Conservation (phyloP, 1,140 invertebrate species). For the Nixonia krombeini region DNA sequence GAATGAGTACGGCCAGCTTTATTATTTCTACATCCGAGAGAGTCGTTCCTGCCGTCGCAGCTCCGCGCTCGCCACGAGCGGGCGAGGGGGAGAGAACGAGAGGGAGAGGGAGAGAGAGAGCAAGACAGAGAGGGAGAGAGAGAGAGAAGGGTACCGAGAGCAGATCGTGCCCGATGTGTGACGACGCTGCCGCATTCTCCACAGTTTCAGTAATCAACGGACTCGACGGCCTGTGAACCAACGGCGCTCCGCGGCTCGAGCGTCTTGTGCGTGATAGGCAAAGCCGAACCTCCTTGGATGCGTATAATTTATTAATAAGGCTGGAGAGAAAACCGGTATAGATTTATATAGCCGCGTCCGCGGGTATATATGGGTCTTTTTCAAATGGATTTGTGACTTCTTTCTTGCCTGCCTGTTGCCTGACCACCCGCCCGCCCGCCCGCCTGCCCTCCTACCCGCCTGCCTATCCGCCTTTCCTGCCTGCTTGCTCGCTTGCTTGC, state of each 20-base stretch:
- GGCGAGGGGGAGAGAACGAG: too few relatives aligned
- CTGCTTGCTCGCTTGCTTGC: too few relatives aligned
- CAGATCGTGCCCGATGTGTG: slow-evolving; percentile 27
- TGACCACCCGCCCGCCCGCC: slow-evolving; percentile 8
- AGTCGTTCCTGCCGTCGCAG: slow-evolving; percentile 1
- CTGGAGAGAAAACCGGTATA: slow-evolving; percentile 64
- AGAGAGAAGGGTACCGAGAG: not conserved
- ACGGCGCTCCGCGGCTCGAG: slow-evolving; percentile 8
- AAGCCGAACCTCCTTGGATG: slow-evolving; percentile 57
- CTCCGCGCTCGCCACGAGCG: slow-evolving; percentile 12
- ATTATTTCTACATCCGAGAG: slow-evolving; percentile 18
- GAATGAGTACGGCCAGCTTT: slow-evolving; percentile 14
- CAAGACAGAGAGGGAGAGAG: too few relatives aligned
- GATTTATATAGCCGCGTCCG: slow-evolving; percentile 58
- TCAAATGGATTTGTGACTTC: slow-evolving; percentile 27
- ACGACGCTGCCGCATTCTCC: slow-evolving; percentile 48
- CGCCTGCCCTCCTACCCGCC: not conserved
- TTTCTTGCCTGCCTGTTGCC: slow-evolving; percentile 11
- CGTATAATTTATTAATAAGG: slow-evolving; percentile 66
- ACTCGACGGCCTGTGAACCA: slow-evolving; percentile 19
- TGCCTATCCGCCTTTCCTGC: not conserved
- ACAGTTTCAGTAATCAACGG: slow-evolving; percentile 47
- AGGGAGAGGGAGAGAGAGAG: too few relatives aligned
- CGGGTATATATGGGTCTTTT: slow-evolving; percentile 30
- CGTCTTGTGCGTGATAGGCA: slow-evolving; percentile 30